Evolutionary conservation across 2,113 vertebrate species (phyloP).

Genomic region (Orthonyx spaldingii): DNA sequence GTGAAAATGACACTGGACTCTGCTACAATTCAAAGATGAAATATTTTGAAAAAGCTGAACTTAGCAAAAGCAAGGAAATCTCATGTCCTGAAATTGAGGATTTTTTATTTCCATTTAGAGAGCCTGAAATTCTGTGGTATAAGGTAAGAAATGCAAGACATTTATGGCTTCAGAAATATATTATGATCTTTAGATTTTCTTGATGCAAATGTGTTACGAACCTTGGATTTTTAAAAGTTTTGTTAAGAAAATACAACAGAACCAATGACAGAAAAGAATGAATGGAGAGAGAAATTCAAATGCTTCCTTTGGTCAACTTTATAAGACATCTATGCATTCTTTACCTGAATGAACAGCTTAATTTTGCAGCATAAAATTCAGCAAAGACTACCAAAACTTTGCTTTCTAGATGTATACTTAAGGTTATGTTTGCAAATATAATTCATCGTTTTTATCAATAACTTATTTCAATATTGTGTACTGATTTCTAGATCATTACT

Average conservation of each 20-base stretch:
- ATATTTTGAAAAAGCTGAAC: constrained; percentile 94
- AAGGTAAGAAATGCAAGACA: constrained; percentile 79
- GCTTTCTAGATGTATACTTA: background rate
- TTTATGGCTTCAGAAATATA: background rate
- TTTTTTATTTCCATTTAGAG: constrained; percentile 85
- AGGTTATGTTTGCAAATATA: background rate
- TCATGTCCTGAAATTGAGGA: constrained; percentile 91
- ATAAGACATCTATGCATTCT: background rate
- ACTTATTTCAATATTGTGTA: background rate
- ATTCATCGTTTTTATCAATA: background rate
- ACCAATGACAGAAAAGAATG: background rate
- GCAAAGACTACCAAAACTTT: background rate
- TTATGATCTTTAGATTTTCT: background rate
- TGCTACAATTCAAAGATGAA: constrained; percentile 99
- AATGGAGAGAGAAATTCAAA: background rate
- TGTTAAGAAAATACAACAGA: background rate
- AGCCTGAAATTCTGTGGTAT: constrained; percentile 92
- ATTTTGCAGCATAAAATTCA: background rate
- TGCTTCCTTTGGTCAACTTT: background rate
- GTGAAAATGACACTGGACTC: constrained; percentile 94
- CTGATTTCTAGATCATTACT: background rate
- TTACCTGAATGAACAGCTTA: background rate
- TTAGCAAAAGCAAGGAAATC: constrained; percentile 97
- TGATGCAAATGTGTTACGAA: background rate
- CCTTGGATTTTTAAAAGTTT: background rate